A percentile compares a stretch with the other conserved stretches of the same genome.
phyloP scores from a whole-genome alignment of 1,140 invertebrate genomes.

The Drosophila obscura region DNA sequence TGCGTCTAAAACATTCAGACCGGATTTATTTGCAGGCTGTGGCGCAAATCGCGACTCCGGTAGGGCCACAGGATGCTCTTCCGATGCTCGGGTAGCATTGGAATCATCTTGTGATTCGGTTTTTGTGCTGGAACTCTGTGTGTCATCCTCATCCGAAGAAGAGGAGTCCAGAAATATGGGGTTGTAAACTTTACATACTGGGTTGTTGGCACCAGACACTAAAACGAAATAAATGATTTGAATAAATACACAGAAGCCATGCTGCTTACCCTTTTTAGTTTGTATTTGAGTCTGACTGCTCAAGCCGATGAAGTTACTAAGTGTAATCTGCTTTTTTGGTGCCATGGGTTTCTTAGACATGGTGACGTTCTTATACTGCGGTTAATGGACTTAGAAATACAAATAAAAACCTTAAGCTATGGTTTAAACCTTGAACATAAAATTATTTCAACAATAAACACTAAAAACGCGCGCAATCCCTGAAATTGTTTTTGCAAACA shows the following conservation, averaged over 20 bases:
- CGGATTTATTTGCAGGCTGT: background rate
- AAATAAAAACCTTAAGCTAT: background rate
- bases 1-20: conserved; percentile 6
- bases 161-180: conserved; percentile 80
- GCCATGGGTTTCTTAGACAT: conserved; percentile 32
- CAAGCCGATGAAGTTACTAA: conserved; percentile 56
- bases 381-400: conserved; percentile 56
- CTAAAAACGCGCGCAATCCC: conserved; percentile 39
- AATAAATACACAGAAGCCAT: background rate
- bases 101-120: background rate
- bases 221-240: background rate
- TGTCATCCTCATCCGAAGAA: conserved; percentile 70
- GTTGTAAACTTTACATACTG: conserved; percentile 50
- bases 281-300: conserved; percentile 24
- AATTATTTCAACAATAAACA: conserved; percentile 10
- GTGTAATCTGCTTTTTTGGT: conserved; percentile 51
- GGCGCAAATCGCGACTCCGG: background rate
- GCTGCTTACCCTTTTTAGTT: conserved; percentile 7
- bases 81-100: no score
- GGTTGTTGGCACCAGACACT: conserved; percentile 19
- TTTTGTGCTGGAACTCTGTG: conserved; percentile 2
- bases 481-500: background rate
- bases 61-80: background rate
- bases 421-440: background rate
- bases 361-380: conserved; percentile 71